Evolutionary conservation across 2,888 invertebrate genomes (phyloP).

Genomic region (Parnassius apollo): DNA sequence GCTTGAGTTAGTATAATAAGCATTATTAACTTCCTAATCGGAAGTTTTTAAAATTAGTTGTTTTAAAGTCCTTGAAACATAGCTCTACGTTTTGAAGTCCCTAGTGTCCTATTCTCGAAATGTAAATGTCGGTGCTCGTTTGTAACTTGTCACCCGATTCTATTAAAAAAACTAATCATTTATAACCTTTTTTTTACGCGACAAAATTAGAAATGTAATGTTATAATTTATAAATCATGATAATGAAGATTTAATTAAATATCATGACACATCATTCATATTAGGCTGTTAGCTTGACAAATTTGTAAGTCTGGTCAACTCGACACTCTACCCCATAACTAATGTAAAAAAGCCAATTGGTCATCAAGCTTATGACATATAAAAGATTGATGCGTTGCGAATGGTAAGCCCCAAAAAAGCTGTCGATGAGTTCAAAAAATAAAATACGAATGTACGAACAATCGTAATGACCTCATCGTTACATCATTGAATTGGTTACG

Average conservation of each 20-base stretch:
- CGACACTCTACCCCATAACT: background rate
- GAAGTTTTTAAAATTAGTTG: no score
- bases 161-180: no score
- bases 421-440: constrained; percentile 21
- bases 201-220: no score
- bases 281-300: background rate
- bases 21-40: no score
- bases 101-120: no score
- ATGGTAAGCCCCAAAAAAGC: constrained; percentile 14
- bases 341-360: constrained; percentile 5
- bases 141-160: no score
- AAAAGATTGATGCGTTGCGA: constrained; percentile 15
- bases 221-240: background rate
- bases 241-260: background rate
- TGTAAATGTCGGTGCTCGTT: no score
- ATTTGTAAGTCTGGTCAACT: background rate
- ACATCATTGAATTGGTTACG: constrained; percentile 23
- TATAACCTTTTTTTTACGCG: no score
- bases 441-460: constrained; percentile 21
- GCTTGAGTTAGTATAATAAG: no score
- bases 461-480: constrained; percentile 26
- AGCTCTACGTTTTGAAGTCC: no score
- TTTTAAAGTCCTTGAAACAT: no score
- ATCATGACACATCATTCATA: background rate
- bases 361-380: constrained; percentile 9